These are phyloP conservation scores for Thereuonema tuberculata DNA, from an alignment of 1,140 invertebrate genomes.

Conservation along the genomic window DNA sequence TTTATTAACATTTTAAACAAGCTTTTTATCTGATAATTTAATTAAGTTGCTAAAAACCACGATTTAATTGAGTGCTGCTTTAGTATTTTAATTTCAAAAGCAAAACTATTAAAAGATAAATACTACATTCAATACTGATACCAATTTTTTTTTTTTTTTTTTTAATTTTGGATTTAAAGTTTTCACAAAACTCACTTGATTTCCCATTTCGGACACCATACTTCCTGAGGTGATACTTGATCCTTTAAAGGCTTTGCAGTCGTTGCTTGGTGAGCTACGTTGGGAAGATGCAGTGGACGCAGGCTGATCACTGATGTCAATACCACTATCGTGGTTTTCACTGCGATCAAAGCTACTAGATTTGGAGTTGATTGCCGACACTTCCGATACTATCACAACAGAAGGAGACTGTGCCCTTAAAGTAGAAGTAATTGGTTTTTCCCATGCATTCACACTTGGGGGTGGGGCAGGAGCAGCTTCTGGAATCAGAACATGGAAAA, in stretches of 20 bases:
- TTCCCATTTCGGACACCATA: background rate
- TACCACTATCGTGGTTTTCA: constrained; percentile 38
- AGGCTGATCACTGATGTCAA: constrained; percentile 38
- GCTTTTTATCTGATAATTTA: too few relatives aligned
- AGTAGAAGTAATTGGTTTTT: constrained; percentile 58
- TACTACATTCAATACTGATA: too few relatives aligned
- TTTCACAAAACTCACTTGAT: background rate
- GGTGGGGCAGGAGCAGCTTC: constrained; percentile 39
- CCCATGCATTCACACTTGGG: constrained; percentile 64
- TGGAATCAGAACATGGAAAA: background rate
- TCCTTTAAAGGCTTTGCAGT: constrained; percentile 19
- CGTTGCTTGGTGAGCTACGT: constrained; percentile 35
- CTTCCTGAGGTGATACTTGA: too few relatives aligned
- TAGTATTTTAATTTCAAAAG: too few relatives aligned
- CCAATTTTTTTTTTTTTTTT: too few relatives aligned
- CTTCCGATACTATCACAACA: constrained; percentile 1
- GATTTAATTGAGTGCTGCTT: too few relatives aligned
- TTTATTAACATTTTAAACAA: too few relatives aligned
- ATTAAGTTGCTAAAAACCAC: too few relatives aligned
- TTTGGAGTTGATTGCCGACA: constrained; percentile 24
- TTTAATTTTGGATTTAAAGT: too few relatives aligned
- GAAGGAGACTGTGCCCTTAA: constrained; percentile 26
- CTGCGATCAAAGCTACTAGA: constrained; percentile 24
- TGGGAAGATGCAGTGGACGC: constrained; percentile 35
- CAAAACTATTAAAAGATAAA: too few relatives aligned